Conservation (phyloP, 2,797 vertebrate genomes). For the Eupleurogrammus muticus region DNA sequence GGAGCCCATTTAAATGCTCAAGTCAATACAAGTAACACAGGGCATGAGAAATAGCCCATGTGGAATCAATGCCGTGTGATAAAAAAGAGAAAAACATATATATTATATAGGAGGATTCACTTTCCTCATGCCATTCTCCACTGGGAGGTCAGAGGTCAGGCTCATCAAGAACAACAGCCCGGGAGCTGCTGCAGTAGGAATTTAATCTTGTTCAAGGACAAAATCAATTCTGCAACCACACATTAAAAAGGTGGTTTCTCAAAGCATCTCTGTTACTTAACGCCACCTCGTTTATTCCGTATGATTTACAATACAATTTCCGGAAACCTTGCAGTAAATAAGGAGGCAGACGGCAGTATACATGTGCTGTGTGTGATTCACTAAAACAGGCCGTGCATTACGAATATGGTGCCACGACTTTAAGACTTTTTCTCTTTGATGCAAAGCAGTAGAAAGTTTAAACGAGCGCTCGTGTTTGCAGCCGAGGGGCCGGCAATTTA, state of each 20-base stretch:
- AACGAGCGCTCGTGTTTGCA: conserved; percentile 10
- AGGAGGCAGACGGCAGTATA: neutral
- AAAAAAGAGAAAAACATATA: neutral
- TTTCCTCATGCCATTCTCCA: conserved; percentile 2
- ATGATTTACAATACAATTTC: conserved; percentile 9
- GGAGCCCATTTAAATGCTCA: conserved; percentile 8
- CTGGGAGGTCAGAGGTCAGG: conserved; percentile 28
- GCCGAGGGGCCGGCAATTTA: neutral
- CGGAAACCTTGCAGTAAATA: conserved; percentile 9
- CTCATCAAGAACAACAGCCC: conserved; percentile 1
- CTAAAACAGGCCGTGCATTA: conserved; percentile 18
- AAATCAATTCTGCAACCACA: conserved; percentile 6
- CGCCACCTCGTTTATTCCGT: neutral
- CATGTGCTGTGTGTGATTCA: conserved; percentile 16
- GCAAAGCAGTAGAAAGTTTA: neutral
- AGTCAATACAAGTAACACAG: neutral
- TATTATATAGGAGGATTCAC: neutral
- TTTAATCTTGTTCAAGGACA: conserved; percentile 23
- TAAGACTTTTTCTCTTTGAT: conserved; percentile 2
- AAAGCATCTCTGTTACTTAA: neutral
- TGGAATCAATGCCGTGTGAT: neutral
- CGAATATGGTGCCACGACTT: conserved; percentile 11
- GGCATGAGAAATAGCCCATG: neutral
- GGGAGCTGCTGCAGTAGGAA: conserved; percentile 1
- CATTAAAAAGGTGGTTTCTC: neutral